Evolutionary conservation across 37 sponge, comb jelly and placozoan genomes (phyloP).

Genomic region (Spongia lamella): DNA sequence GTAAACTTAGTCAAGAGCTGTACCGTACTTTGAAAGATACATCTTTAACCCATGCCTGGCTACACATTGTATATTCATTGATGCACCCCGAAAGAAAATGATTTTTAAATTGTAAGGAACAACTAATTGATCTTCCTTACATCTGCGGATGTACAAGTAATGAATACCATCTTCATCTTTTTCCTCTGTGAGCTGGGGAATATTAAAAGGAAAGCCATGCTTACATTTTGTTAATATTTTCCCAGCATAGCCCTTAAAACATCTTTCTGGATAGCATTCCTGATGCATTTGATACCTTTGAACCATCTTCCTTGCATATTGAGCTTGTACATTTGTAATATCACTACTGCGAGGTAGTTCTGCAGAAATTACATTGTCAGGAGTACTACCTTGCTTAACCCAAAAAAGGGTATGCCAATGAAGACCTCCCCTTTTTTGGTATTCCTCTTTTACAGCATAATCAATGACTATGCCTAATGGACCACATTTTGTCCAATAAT

Average conservation of each 20-base stretch:
- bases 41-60: conserved; percentile 7
- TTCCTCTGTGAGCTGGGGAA: conserved; percentile 4
- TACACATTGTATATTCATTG: conserved; percentile 12
- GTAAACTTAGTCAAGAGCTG: conserved; percentile 1
- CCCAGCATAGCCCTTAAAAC: not conserved
- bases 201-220: not conserved
- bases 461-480: conserved; percentile 2
- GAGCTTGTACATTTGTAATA: not conserved
- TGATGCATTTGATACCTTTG: not conserved
- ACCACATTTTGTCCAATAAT: not conserved
- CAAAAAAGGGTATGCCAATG: conserved; percentile 26
- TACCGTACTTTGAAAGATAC: conserved; percentile 11
- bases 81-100: not conserved
- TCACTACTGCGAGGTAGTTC: not conserved
- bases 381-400: not conserved
- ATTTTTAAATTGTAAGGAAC: conserved; percentile 1
- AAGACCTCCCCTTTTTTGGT: conserved; percentile 20
- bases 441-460: conserved; percentile 17
- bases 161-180: conserved; percentile 5
- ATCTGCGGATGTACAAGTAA: conserved; percentile 8
- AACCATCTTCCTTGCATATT: conserved; percentile 4
- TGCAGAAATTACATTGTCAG: not conserved
- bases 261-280: not conserved
- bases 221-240: not conserved
- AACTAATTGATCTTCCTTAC: conserved; percentile 2